Percentiles rank a stretch among this genome's conserved stretches.
Conservation (phyloP, 2,797 vertebrate genomes). For the Sebastes diploproa region DNA sequence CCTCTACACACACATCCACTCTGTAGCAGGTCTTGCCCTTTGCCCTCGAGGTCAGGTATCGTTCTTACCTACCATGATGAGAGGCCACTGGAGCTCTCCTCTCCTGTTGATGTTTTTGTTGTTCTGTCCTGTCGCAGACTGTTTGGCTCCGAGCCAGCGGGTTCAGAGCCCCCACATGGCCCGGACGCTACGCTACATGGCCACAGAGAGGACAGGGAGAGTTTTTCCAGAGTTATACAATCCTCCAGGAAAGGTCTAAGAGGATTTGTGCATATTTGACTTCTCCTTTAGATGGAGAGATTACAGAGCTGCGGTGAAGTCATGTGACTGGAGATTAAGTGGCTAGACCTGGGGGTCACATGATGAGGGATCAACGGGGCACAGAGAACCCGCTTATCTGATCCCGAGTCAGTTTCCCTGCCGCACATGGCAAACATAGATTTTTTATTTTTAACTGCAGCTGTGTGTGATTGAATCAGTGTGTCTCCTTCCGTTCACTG, state of each 20-base stretch:
- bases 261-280: constrained; percentile 76
- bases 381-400: constrained; percentile 40
- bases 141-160: constrained; percentile 48
- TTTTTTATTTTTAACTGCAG: neutral
- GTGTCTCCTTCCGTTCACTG: neutral
- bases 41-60: constrained; percentile 55
- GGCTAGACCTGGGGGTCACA: constrained; percentile 63
- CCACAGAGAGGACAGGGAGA: constrained; percentile 25
- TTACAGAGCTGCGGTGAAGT: constrained; percentile 63
- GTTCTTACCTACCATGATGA: constrained; percentile 30
- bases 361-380: constrained; percentile 52
- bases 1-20: neutral
- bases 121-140: constrained; percentile 35
- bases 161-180: constrained; percentile 27
- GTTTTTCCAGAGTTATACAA: constrained; percentile 47
- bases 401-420: constrained; percentile 22
- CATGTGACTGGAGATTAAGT: constrained; percentile 77
- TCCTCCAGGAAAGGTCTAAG: constrained; percentile 60
- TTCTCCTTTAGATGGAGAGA: constrained; percentile 69
- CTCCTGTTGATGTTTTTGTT: constrained; percentile 46
- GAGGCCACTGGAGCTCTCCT: constrained; percentile 18
- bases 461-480: constrained; percentile 32
- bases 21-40: constrained; percentile 44
- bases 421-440: constrained; percentile 2
- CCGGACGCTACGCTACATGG: constrained; percentile 8